Percentiles rank a stretch among this genome's conserved stretches.
Conservation (phyloP, 2,113 vertebrate species). For the Puffinus mauretanicus region DNA sequence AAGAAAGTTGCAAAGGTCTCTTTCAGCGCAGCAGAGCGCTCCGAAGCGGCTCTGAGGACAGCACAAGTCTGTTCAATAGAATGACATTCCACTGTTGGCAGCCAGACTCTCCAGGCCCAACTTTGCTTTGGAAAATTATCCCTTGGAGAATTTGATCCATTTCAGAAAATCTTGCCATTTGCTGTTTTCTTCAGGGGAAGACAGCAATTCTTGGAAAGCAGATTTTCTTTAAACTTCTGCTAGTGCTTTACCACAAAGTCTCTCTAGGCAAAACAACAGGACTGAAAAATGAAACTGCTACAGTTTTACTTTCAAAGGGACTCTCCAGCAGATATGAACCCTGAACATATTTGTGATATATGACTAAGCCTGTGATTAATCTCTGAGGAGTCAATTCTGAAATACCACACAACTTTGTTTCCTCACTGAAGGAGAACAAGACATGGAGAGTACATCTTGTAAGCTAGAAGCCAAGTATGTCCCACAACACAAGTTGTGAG, state of each 20-base stretch:
- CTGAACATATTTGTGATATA: background rate
- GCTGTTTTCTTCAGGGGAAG: background rate
- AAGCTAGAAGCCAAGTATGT: background rate
- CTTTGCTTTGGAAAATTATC: background rate
- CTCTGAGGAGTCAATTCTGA: slow-evolving; percentile 25
- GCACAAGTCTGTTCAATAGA: background rate
- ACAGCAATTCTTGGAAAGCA: background rate
- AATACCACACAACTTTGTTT: slow-evolving; percentile 20
- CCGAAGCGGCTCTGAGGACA: background rate
- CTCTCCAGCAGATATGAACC: background rate
- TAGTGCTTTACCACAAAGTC: background rate
- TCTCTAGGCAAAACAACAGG: background rate
- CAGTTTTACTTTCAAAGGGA: background rate
- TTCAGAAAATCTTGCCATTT: background rate
- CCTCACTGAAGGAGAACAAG: background rate
- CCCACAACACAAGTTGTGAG: background rate
- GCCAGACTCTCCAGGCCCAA: background rate
- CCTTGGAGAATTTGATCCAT: background rate
- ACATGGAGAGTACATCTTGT: background rate
- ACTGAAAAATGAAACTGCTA: background rate
- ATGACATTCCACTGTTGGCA: background rate
- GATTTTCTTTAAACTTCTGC: background rate
- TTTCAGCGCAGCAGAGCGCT: background rate
- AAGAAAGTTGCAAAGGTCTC: background rate
- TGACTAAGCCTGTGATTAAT: slow-evolving; percentile 62